Conservation (phyloP, 2,797 vertebrate genomes). For the Syngnathus acus region DNA sequence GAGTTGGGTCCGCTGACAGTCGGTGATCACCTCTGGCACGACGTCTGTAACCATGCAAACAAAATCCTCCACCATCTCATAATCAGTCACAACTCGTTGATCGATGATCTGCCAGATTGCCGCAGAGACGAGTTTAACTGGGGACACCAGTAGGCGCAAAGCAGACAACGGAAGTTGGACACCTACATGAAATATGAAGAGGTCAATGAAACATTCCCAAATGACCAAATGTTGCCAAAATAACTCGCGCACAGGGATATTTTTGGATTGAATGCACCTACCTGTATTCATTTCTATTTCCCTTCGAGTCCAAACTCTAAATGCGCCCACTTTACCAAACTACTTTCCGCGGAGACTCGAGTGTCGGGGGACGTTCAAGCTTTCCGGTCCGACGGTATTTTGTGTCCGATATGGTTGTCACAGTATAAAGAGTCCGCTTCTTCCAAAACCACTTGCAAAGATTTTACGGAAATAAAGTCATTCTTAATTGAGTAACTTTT, state of each 20-base stretch:
- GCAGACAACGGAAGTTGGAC: conserved; percentile 28
- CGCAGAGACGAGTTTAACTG: conserved; percentile 53
- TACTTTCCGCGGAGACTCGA: neutral
- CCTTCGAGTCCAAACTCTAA: neutral
- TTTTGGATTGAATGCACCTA: neutral
- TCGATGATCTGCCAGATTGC: conserved; percentile 63
- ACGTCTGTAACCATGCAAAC: conserved; percentile 54
- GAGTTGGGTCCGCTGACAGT: conserved; percentile 59
- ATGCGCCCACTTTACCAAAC: neutral
- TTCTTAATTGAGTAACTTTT: neutral
- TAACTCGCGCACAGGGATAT: neutral
- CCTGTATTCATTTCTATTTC: conserved; percentile 2
- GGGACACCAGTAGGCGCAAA: conserved; percentile 45
- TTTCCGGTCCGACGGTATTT: neutral
- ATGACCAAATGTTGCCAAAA: neutral
- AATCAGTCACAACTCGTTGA: conserved; percentile 47
- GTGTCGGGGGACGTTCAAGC: neutral
- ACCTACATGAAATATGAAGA: conserved; percentile 17
- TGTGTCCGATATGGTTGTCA: neutral
- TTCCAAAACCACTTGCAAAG: neutral
- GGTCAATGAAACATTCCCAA: neutral
- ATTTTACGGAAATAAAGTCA: neutral
- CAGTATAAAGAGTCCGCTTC: neutral
- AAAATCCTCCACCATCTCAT: conserved; percentile 66
- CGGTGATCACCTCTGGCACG: conserved; percentile 59